Evolutionary conservation across 2,113 vertebrate species (phyloP), one percentile per base, ranked within the genome.

Genomic region (Tinamus guttatus): DNA sequence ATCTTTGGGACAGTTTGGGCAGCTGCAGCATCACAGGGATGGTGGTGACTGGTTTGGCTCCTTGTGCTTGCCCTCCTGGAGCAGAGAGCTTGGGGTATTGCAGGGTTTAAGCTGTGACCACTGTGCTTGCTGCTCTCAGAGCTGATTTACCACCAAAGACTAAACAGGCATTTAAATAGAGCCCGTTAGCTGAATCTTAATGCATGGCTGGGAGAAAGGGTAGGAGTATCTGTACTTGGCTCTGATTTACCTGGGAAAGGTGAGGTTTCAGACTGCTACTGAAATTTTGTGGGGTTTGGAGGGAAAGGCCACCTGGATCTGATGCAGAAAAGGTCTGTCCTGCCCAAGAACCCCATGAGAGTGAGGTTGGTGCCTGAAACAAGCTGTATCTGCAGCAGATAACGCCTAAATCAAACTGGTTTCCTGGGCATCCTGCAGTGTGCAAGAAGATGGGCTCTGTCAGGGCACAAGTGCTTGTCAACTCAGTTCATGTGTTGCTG

Each of bases 191-290:
- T 70, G 30, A 45, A 34, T 38, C 40, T 51, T 68, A 54, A 54
- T 9, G 52, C 6, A 0, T 15, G 19, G 36, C 36, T 76, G 43
- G 22, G 8, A 22, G 27, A 62, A 34, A 41, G 0, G 0, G 13
- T 7, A 54, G 24, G 24, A 84, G 25, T 25, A 71, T 43, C 64
- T 73, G 7, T 34, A 32, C 19, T 41, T 59, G 40, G 49, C 28
- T 93, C 59, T 64, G 58, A 19, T 13, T 82, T 59, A 10, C 20
- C 13, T 60, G 45, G 52, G 67, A 56, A 56, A 56, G 6, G 13
- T 24, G 15, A 28, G 32, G 32, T 18, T 56, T 28, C 30, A 58
- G 64, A 47, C 38, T 28, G n/a, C 34, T 62, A 45, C 54, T 36
- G 45, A 84, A n/a, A 54, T 19, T 63, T 64, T 54, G 2, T 59